Evolutionary conservation across 1,140 invertebrate genomes (phyloP).

Genomic region (Camponotus vicinus): DNA sequence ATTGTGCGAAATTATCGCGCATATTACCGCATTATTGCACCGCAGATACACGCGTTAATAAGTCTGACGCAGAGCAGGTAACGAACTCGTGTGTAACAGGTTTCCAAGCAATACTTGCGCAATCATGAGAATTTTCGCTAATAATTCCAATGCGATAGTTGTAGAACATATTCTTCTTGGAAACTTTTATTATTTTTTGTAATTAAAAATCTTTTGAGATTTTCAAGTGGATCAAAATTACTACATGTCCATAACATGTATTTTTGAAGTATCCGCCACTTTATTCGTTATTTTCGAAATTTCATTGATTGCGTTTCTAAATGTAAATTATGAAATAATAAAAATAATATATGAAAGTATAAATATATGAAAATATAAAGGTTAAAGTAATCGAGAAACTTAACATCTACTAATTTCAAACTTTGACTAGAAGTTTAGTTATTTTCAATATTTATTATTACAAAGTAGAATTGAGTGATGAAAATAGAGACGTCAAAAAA

Average conservation of each 20-base stretch:
- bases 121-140: background rate
- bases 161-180: background rate
- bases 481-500: background rate
- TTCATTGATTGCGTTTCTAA: background rate
- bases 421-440: background rate
- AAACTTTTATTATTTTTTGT: background rate
- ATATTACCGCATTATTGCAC: conserved; percentile 42
- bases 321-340: background rate
- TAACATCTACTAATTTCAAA: too few relatives aligned
- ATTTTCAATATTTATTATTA: background rate
- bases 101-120: background rate
- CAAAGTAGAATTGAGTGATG: background rate
- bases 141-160: background rate
- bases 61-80: background rate
- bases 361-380: background rate
- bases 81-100: background rate
- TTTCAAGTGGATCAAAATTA: background rate
- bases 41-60: background rate
- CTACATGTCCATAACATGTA: background rate
- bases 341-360: background rate
- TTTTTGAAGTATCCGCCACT: background rate
- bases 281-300: background rate
- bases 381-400: background rate
- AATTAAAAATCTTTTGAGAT: background rate
- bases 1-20: conserved; percentile 14